These are phyloP conservation scores for Andrena haemorrhoa DNA, from an alignment of 2,888 invertebrate genomes.

Conservation along the genomic window DNA sequence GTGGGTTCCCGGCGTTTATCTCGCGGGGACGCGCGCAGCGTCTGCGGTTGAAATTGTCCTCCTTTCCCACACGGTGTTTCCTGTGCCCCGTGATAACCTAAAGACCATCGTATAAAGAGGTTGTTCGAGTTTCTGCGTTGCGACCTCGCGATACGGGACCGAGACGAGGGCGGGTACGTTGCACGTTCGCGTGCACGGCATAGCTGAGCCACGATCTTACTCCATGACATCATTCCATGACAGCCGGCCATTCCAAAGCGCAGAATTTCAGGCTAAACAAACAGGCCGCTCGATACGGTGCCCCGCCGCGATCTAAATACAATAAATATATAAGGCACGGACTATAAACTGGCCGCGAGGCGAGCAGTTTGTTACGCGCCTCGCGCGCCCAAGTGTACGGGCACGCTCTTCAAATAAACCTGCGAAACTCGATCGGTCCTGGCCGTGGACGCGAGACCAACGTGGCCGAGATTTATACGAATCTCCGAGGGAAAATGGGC, in stretches of 20 bases:
- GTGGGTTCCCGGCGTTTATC: too few relatives aligned
- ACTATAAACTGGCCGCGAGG: slow-evolving; percentile 63
- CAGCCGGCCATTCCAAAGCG: slow-evolving; percentile 80
- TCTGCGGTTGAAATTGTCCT: too few relatives aligned
- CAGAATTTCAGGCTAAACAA: slow-evolving; percentile 82
- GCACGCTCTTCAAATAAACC: slow-evolving; percentile 76
- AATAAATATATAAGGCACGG: slow-evolving; percentile 72
- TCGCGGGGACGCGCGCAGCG: too few relatives aligned
- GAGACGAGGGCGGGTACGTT: background rate
- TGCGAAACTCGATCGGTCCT: slow-evolving; percentile 59
- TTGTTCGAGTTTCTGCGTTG: slow-evolving; percentile 1
- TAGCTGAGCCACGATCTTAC: slow-evolving; percentile 64
- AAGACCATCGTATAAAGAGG: background rate
- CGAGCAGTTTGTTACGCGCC: slow-evolving; percentile 67
- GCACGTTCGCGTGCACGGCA: slow-evolving; percentile 24
- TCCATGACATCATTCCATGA: slow-evolving; percentile 85
- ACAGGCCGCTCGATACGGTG: slow-evolving; percentile 74
- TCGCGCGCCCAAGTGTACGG: slow-evolving; percentile 30
- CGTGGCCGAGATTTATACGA: slow-evolving; percentile 2
- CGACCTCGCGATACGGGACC: slow-evolving; percentile 21
- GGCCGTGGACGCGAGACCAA: background rate
- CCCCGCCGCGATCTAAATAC: slow-evolving; percentile 77
- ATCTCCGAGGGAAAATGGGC: background rate
- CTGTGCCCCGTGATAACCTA: background rate
- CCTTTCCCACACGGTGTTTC: too few relatives aligned